Percentiles rank a stretch among this genome's conserved stretches.
These are phyloP conservation scores for Trichonephila inaurata DNA, from an alignment of 1,140 invertebrate genomes.

Conservation along the genomic window DNA sequence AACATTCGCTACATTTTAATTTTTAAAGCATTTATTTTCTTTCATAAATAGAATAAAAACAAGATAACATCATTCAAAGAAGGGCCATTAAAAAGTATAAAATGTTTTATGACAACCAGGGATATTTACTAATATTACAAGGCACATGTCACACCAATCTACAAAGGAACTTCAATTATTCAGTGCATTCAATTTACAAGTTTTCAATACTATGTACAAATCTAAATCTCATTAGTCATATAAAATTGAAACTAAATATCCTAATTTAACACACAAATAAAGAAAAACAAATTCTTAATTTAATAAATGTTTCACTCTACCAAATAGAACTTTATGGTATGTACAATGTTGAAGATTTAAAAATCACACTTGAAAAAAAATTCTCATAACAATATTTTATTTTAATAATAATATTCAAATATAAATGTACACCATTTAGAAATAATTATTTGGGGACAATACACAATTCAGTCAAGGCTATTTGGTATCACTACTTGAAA, in stretches of 20 bases:
- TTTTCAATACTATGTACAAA: slow-evolving; percentile 10
- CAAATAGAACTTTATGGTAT: not conserved
- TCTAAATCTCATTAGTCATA: not conserved
- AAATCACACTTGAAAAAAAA: not conserved
- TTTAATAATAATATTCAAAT: not conserved
- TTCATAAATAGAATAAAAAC: too few species aligned
- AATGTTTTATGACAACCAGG: slow-evolving; percentile 43
- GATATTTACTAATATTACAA: slow-evolving; percentile 70
- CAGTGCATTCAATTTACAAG: slow-evolving; percentile 10
- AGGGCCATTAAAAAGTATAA: not conserved
- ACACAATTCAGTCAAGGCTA: not conserved
- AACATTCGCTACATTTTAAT: too few species aligned
- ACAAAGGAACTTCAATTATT: slow-evolving; percentile 57
- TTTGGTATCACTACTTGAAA: not conserved
- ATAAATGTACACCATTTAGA: not conserved
- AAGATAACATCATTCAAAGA: too few species aligned
- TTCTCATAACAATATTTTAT: not conserved
- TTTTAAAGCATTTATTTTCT: too few species aligned
- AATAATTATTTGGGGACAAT: not conserved
- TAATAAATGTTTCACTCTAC: not conserved
- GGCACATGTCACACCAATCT: slow-evolving; percentile 64
- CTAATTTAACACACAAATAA: too few species aligned
- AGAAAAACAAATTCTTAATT: too few species aligned
- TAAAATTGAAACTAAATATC: too few species aligned
- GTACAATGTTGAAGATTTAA: not conserved